Conservation (phyloP, 30 jellyfish, hydroid and myxozoan genomes). For the Hydractinia echinata region DNA sequence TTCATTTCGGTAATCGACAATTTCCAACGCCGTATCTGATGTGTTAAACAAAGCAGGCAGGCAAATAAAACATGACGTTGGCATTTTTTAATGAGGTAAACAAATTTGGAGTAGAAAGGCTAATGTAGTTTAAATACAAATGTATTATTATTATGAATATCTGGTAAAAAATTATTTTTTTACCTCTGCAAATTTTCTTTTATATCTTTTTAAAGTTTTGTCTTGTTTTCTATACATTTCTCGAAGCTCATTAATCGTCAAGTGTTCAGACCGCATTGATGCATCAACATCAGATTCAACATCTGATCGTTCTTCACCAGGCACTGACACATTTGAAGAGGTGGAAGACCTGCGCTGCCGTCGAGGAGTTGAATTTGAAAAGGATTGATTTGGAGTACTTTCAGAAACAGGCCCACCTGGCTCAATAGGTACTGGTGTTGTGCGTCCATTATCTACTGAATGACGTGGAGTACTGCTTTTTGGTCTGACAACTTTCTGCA, state of each 20-base stretch:
- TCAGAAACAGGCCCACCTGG: conserved; percentile 13
- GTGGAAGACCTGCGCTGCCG: conserved; percentile 20
- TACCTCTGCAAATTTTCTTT: conserved; percentile 84
- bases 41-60: background rate
- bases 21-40: background rate
- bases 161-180: background rate
- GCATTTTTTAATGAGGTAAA: background rate
- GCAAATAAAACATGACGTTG: background rate
- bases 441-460: conserved; percentile 13
- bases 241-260: conserved; percentile 54
- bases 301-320: conserved; percentile 72
- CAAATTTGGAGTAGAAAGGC: background rate
- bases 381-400: conserved; percentile 31
- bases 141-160: background rate
- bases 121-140: background rate
- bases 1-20: no score
- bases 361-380: background rate
- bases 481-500: no score
- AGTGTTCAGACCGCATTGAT: conserved; percentile 21
- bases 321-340: conserved; percentile 22
- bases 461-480: conserved; percentile 1
- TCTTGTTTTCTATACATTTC: conserved; percentile 68
- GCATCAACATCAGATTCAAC: conserved; percentile 72
- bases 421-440: conserved; percentile 48
- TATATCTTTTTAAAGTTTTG: conserved; percentile 54